Evolutionary conservation across 2,888 invertebrate species (phyloP), one percentile per base, ranked within the genome.

Genomic region (Anthophora plumipes): DNA sequence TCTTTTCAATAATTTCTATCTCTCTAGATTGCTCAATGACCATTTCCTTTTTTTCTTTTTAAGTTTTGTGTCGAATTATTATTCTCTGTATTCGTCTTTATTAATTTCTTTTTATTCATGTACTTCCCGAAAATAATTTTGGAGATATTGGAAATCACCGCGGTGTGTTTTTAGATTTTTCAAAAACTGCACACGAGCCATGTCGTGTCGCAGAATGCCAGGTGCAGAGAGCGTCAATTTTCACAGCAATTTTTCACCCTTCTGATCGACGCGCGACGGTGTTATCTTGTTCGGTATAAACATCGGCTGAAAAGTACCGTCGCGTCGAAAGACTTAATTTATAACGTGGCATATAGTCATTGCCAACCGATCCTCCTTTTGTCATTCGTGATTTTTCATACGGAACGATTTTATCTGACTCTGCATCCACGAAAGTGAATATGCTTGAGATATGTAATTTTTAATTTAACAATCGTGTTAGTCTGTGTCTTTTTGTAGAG

Each of bases 271-370:
- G 54, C 14, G 22, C 1, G 64, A 41, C 25, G 6, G 25, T 25
- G 75, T 70, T 79, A 76, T 70, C 78, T 70, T 11, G 46, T 41
- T 48, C 41, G 46, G 12, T 54, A 52, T 60, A 68, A 61, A 74
- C 50, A 64, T 70, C 52, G 20, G 48, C n/a, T 61, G 54, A 31
- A 48, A 66, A 73, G 22, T 48, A 54, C 9, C 52, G n/a, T 25
- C 63, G 37, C n/a, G n/a, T n/a, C n/a, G n/a, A n/a, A 25, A n/a
- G 12, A 37, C 25, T n/a, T 60, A 59, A 76, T 66, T 69, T 79
- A 79, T 64, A 41, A 7, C 11, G 8, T 31, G 41, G 39, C 50
- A 17, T 17, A 20, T 17, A 20, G 11, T 20, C 20, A 64, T 8
- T 4, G 46, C n/a, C 9, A 39, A 25, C 22, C 46, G 70, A 61